Conservation (phyloP, 2,113 vertebrate genomes). For the Mesitornis unicolor region DNA sequence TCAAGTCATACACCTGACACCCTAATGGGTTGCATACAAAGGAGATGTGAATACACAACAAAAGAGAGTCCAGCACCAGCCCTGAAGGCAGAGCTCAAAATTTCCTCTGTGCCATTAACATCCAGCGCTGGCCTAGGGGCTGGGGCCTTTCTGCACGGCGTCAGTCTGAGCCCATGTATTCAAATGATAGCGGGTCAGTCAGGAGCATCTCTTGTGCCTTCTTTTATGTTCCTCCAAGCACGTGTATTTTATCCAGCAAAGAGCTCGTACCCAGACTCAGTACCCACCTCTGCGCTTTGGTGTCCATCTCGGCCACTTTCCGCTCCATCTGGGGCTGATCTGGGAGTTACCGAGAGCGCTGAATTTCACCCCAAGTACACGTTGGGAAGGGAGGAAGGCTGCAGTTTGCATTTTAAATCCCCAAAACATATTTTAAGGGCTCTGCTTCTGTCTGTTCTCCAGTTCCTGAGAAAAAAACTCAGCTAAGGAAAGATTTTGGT, state of each 20-base stretch:
- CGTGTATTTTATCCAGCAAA: not conserved
- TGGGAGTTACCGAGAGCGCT: accelerated
- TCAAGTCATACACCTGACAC: not conserved
- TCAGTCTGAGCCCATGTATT: not conserved
- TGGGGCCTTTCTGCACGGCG: not conserved
- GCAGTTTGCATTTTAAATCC: constrained; percentile 43
- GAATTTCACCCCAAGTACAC: not conserved
- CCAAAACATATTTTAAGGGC: constrained; percentile 43
- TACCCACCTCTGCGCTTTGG: too few species aligned
- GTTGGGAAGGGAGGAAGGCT: not conserved
- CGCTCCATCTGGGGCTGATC: not conserved
- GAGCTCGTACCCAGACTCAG: not conserved
- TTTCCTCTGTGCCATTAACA: not conserved
- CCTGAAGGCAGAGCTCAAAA: constrained; percentile 10
- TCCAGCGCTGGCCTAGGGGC: not conserved
- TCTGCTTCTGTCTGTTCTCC: constrained; percentile 56
- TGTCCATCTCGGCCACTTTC: not conserved
- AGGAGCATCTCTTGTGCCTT: not conserved
- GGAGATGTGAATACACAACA: not conserved
- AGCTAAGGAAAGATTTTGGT: constrained; percentile 63
- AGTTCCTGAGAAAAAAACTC: constrained; percentile 58
- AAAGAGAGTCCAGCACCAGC: not conserved
- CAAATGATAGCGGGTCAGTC: not conserved
- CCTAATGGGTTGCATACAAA: not conserved
- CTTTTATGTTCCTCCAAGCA: not conserved